These are phyloP conservation scores for Tachina fera DNA, from an alignment of 2,888 invertebrate species.

Conservation along the genomic window DNA sequence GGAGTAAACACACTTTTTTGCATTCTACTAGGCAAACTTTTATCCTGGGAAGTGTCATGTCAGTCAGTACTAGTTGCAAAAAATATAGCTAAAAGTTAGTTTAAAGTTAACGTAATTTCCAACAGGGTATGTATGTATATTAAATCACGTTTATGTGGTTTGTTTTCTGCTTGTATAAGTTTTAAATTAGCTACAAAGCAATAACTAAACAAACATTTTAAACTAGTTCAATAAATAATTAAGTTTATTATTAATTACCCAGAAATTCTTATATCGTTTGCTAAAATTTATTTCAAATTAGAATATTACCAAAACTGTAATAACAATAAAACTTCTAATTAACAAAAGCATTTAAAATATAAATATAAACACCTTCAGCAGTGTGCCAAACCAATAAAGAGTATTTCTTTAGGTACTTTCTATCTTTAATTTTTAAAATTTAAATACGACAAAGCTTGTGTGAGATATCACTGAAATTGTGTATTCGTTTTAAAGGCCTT, in stretches of 20 bases:
- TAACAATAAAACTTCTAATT: constrained; percentile 39
- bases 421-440: too few relatives aligned
- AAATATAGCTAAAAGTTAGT: too few relatives aligned
- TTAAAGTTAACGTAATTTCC: too few relatives aligned
- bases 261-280: neutral
- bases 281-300: constrained; percentile 31
- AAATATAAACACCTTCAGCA: neutral
- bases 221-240: constrained; percentile 49
- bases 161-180: neutral
- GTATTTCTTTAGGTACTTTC: too few relatives aligned
- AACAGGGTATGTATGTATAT: neutral
- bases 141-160: neutral
- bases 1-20: too few relatives aligned
- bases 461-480: too few relatives aligned
- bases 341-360: constrained; percentile 24
- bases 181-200: constrained; percentile 11
- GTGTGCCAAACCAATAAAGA: neutral
- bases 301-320: constrained; percentile 22
- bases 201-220: constrained; percentile 25
- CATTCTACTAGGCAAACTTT: too few relatives aligned
- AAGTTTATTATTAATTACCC: constrained; percentile 19
- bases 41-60: too few relatives aligned
- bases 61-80: too few relatives aligned
- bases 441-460: too few relatives aligned
- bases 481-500: too few relatives aligned